Percentiles rank a stretch among this genome's conserved stretches.
These are phyloP conservation scores for Rotaria macrura DNA, from an alignment of 2,888 invertebrate species.

Conservation along the genomic window DNA sequence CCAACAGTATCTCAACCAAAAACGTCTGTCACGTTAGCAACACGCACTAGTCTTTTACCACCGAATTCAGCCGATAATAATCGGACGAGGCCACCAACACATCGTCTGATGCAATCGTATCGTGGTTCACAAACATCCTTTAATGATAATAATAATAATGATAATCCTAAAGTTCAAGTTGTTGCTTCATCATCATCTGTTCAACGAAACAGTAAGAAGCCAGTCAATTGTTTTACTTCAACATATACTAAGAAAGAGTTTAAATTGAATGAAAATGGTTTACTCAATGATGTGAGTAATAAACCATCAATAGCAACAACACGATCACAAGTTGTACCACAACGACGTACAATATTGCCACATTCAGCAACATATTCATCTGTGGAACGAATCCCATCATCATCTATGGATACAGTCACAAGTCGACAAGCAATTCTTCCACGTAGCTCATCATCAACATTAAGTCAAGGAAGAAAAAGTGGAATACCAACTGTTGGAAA, in stretches of 20 bases:
- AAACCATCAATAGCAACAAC: background rate
- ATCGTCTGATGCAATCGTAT: background rate
- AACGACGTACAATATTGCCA: background rate
- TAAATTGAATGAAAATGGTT: background rate
- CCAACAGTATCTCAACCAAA: background rate
- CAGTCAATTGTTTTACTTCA: background rate
- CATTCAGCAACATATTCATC: conserved; percentile 1
- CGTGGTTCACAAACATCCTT: background rate
- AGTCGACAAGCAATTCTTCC: background rate
- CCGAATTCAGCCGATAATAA: background rate
- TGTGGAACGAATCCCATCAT: background rate
- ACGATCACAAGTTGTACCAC: background rate
- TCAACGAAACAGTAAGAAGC: background rate
- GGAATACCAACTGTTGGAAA: background rate
- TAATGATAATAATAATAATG: background rate
- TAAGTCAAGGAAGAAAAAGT: conserved; percentile 16
- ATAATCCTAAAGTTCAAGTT: background rate
- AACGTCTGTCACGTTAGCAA: background rate
- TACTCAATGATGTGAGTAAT: background rate
- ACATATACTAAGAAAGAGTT: background rate
- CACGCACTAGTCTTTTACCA: background rate
- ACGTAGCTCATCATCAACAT: background rate
- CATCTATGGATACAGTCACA: background rate
- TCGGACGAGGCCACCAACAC: background rate
- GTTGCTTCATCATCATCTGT: background rate